phyloP scores from a whole-genome alignment of 2,888 invertebrate genomes.

The Leptinotarsa haldemani region DNA sequence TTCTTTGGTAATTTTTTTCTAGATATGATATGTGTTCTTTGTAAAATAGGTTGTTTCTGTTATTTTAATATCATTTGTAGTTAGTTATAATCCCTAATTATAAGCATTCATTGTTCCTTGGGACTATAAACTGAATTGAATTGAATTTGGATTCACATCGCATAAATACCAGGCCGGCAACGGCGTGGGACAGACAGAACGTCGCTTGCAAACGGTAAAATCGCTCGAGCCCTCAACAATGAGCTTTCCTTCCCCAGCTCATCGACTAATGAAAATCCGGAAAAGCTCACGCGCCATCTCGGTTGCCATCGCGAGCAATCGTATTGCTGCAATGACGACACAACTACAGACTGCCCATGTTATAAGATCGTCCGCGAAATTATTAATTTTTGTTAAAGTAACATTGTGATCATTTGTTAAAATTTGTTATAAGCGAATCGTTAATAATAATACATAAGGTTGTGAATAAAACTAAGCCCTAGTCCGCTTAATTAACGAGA shows the following conservation, averaged over 20 bases:
- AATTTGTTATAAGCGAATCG: slow-evolving; percentile 22
- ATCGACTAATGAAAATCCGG: slow-evolving; percentile 42
- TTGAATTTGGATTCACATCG: background rate
- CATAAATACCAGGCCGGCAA: background rate
- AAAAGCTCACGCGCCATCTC: slow-evolving; percentile 46
- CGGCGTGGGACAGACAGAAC: background rate
- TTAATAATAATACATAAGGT: slow-evolving; percentile 29
- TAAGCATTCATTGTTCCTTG: too few species aligned
- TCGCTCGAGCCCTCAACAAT: background rate
- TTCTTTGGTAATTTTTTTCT: too few species aligned
- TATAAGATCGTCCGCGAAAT: slow-evolving; percentile 50
- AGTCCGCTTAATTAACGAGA: slow-evolving; percentile 16
- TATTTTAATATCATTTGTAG: too few species aligned
- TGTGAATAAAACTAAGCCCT: slow-evolving; percentile 43
- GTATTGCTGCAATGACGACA: slow-evolving; percentile 59
- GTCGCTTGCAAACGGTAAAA: background rate
- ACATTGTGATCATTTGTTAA: slow-evolving; percentile 49
- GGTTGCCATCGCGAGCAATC: slow-evolving; percentile 45
- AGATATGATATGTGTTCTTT: too few species aligned
- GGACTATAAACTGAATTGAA: background rate
- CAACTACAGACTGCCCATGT: slow-evolving; percentile 51
- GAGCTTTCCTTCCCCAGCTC: slow-evolving; percentile 26
- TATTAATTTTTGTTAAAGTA: slow-evolving; percentile 47
- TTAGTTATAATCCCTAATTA: too few species aligned
- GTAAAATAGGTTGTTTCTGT: too few species aligned